phyloP scores from a whole-genome alignment of 2,888 invertebrate genomes.

The Lucinisca nassula region DNA sequence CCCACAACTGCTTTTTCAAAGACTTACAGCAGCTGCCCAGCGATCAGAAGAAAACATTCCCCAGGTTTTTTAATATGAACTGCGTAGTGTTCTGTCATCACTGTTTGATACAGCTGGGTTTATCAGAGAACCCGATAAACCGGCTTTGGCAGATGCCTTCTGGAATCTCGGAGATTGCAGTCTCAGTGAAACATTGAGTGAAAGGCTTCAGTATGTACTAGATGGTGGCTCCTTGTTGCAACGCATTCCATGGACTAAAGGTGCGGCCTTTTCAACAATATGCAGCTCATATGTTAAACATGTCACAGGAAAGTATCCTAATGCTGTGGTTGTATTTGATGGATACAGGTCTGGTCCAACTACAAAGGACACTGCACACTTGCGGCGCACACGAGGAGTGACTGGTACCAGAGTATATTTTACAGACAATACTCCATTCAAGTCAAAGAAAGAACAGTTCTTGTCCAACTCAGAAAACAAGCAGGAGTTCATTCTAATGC shows the following conservation, averaged over 20 bases:
- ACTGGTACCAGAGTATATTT: slow-evolving; percentile 55
- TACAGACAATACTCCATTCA: slow-evolving; percentile 44
- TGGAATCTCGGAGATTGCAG: slow-evolving; percentile 49
- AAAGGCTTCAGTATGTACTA: slow-evolving; percentile 25
- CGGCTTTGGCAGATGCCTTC: slow-evolving; percentile 41
- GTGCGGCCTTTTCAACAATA: slow-evolving; percentile 37
- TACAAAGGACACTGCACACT: slow-evolving; percentile 60
- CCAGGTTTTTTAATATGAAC: not conserved
- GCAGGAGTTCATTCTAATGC: slow-evolving; percentile 69
- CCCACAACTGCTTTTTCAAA: slow-evolving; percentile 12
- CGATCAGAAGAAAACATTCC: not conserved
- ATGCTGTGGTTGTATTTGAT: slow-evolving; percentile 49
- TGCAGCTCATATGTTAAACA: slow-evolving; percentile 23
- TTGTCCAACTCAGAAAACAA: slow-evolving; percentile 70
- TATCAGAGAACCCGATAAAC: slow-evolving; percentile 41
- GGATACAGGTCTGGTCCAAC: slow-evolving; percentile 48
- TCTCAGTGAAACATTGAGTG: not conserved
- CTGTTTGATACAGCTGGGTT: slow-evolving; percentile 52
- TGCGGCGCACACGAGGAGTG: slow-evolving; percentile 52
- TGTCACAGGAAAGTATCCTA: not conserved
- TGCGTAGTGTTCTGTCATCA: slow-evolving; percentile 34
- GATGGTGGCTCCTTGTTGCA: slow-evolving; percentile 62
- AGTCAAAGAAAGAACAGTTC: slow-evolving; percentile 64
- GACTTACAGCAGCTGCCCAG: not conserved
- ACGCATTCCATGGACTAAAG: slow-evolving; percentile 51